Conservation (phyloP, 2,797 vertebrate genomes). For the Rhinichthys osculus region DNA sequence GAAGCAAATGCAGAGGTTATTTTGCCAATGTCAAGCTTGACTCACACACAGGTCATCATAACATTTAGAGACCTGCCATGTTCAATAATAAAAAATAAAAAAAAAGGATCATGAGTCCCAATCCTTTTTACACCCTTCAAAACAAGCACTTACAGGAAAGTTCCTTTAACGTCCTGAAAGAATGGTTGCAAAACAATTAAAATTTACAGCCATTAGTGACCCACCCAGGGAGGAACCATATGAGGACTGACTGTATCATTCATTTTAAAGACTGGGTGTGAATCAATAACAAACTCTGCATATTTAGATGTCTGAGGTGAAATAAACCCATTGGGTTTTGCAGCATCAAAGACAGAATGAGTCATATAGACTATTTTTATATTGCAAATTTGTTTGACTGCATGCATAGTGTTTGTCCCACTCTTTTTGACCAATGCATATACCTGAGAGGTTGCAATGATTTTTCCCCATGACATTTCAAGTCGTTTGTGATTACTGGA, state of each 20-base stretch:
- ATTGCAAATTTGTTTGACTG: neutral
- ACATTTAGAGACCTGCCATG: neutral
- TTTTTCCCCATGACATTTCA: neutral
- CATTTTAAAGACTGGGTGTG: slow-evolving; percentile 26
- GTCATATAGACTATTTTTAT: neutral
- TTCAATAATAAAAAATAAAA: neutral
- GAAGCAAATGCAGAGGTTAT: neutral
- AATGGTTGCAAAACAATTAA: slow-evolving; percentile 16
- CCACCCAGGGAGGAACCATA: slow-evolving; percentile 28
- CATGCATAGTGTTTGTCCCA: neutral
- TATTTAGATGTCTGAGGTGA: slow-evolving; percentile 20
- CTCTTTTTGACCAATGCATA: neutral
- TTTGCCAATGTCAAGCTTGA: neutral
- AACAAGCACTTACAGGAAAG: slow-evolving; percentile 30
- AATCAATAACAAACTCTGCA: slow-evolving; percentile 1
- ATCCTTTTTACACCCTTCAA: slow-evolving; percentile 5
- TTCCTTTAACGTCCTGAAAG: neutral
- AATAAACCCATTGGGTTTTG: neutral
- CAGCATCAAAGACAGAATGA: slow-evolving; percentile 2
- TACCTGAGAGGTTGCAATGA: neutral
- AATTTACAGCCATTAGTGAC: slow-evolving; percentile 10
- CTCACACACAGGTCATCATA: neutral
- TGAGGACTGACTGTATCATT: slow-evolving; percentile 3
- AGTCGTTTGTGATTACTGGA: neutral
- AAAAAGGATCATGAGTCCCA: neutral